Base-by-base conservation (phyloP, 2,797 vertebrate genomes). In the Sebastes taczanowskii region DNA sequence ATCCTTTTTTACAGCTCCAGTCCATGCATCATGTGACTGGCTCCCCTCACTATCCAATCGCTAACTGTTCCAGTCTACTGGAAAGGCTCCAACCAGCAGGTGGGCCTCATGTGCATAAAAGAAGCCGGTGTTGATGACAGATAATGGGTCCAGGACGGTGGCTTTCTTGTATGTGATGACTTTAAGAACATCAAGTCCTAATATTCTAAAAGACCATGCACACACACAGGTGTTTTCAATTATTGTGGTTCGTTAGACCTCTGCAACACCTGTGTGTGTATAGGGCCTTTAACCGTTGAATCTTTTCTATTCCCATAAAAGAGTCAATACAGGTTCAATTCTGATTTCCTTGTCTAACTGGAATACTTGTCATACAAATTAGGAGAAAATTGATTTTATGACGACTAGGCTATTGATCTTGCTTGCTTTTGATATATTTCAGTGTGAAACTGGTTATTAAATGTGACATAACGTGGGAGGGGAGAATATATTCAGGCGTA, bases 81-180 rank as follows among this genome's bases (percentile, higher is more conserved):
- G 18, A 56, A 59, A 27, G 80, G n/a, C 61, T 75, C 66, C 53
- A n/a, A 27, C 58, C 75, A 77, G 81, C 82, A 83, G 75, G 80
- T 80, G 82, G 78, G 68, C 64, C 60, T 77, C 60, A 34, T 84
- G 35, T 53, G 22, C 70, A 73, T 59, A 63, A 32, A 46, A 64
- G 16, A 20, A 72, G 9, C 13, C 3, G 4, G 46, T 53, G 38
- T 5, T 42, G 27, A 71, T 60, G 76, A 60, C 49, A 72, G 61
- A 80, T 71, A 74, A 63, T 49, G 13, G n/a, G 4, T 27, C 38
- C 32, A 29, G 25, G 32, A 56, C 14, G 49, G 46, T 27, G 14
- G 7, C 16, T 13, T n/a, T 34, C 14, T 23, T 55, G n/a, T 4
- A 2, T 11, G 30, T 11, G 53, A 63, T 10, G 52, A 67, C 23